A percentile compares a stretch with the other conserved stretches of the same genome.
These are phyloP conservation scores for Pseudois nayaur DNA, from an alignment of 2,113 vertebrate species.

Conservation along the genomic window DNA sequence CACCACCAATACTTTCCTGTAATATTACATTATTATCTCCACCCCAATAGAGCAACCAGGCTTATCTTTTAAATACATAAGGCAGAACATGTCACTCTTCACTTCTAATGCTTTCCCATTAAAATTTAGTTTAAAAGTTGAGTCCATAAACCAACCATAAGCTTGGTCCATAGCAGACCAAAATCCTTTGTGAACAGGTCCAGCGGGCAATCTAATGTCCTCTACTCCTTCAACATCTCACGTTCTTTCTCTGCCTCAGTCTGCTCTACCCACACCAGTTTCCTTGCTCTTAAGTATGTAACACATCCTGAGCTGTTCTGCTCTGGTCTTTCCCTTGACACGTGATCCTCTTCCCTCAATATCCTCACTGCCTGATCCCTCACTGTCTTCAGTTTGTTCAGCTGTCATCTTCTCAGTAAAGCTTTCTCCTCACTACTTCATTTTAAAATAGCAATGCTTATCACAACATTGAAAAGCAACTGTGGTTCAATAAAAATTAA, in stretches of 20 bases:
- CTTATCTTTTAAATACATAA: not conserved
- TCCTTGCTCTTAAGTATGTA: not conserved
- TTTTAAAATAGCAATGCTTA: not conserved
- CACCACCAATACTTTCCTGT: not conserved
- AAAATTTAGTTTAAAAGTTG: not conserved
- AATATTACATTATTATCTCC: not conserved
- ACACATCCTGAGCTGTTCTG: not conserved
- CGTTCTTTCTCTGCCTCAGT: not conserved
- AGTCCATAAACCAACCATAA: not conserved
- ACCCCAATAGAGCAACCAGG: not conserved
- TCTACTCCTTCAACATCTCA: not conserved
- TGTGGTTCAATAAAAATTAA: not conserved
- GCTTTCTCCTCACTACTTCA: not conserved
- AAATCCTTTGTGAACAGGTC: too few species aligned
- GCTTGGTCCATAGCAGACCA: not conserved
- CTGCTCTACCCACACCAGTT: not conserved
- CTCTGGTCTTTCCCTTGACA: not conserved
- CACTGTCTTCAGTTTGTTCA: not conserved
- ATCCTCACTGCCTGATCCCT: not conserved
- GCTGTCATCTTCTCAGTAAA: not conserved
- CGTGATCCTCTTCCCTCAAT: rapidly evolving
- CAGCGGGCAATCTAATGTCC: not conserved
- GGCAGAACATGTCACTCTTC: not conserved
- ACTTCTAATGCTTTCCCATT: not conserved
- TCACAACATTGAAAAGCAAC: not conserved